Evolutionary conservation across 2,113 vertebrate species (phyloP).

Genomic region (Tyrannus savana): DNA sequence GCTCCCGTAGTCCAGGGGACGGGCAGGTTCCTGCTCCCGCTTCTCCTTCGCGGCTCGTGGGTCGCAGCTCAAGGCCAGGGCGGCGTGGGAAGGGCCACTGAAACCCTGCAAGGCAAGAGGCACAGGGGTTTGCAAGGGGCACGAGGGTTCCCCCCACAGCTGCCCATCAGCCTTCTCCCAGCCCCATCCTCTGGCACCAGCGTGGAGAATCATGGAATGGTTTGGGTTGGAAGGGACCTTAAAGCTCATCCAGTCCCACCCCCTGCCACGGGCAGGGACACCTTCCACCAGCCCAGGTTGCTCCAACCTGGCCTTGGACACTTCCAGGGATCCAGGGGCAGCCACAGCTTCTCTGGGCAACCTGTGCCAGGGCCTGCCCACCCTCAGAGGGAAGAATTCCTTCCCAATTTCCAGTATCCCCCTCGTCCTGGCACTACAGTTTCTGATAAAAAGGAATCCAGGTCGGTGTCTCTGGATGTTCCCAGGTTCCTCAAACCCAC

Average conservation of each 20-base stretch:
- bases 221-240: not conserved
- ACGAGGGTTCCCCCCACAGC: not conserved
- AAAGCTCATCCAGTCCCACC: not conserved
- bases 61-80: conserved; percentile 76
- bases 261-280: not conserved
- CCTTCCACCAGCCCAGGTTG: accelerated
- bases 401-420: not conserved
- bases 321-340: not conserved
- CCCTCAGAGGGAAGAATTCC: not conserved
- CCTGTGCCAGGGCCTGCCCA: not conserved
- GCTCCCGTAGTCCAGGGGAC: conserved; percentile 19
- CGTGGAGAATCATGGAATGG: not conserved
- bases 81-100: conserved; percentile 74
- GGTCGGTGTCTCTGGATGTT: accelerated
- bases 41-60: conserved; percentile 77
- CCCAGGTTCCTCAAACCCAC: not conserved
- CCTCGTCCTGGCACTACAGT: not conserved
- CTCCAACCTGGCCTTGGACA: not conserved
- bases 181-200: not conserved
- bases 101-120: conserved; percentile 78
- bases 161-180: not conserved
- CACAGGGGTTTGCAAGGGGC: not conserved
- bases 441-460: not conserved
- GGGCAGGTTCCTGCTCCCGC: conserved; percentile 17
- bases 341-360: not conserved